Evolutionary conservation across 2,113 vertebrate genomes (phyloP).

Genomic region (Zosterops lateralis): DNA sequence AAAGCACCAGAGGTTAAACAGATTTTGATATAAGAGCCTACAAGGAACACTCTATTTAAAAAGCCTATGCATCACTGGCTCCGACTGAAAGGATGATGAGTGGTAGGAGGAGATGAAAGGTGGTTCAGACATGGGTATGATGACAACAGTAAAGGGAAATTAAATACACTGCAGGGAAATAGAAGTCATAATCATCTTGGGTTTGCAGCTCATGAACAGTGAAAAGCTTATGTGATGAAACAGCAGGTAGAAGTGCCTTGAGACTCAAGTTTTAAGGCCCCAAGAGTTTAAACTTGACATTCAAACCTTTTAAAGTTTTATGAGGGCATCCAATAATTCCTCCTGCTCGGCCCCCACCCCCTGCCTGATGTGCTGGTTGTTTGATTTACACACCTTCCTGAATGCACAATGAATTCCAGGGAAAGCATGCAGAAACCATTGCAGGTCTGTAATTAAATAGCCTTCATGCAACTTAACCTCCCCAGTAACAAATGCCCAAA

Average conservation of each 20-base stretch:
- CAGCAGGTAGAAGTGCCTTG: slow-evolving; percentile 51
- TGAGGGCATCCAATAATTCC: slow-evolving; percentile 64
- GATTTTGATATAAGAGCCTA: slow-evolving; percentile 74
- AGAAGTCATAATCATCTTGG: slow-evolving; percentile 69
- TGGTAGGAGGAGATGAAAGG: slow-evolving; percentile 71
- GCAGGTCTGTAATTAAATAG: slow-evolving; percentile 39
- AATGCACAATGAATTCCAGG: slow-evolving; percentile 11
- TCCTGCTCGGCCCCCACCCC: neutral
- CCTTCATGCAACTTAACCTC: neutral
- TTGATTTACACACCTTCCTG: slow-evolving; percentile 59
- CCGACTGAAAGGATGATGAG: slow-evolving; percentile 70
- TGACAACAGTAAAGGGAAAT: slow-evolving; percentile 71
- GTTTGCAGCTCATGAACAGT: slow-evolving; percentile 69
- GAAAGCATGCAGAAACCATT: slow-evolving; percentile 25
- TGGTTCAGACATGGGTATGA: slow-evolving; percentile 67
- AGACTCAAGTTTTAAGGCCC: slow-evolving; percentile 62
- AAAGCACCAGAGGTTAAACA: slow-evolving; percentile 72
- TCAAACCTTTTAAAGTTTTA: slow-evolving; percentile 69
- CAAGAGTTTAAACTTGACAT: slow-evolving; percentile 59
- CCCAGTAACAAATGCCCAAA: neutral
- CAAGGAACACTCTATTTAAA: slow-evolving; percentile 71
- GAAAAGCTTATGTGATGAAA: slow-evolving; percentile 66
- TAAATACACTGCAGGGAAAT: slow-evolving; percentile 72
- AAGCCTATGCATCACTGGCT: slow-evolving; percentile 68
- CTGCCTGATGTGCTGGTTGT: slow-evolving; percentile 37